These are phyloP conservation scores for Oceanites oceanicus DNA, from an alignment of 2,113 vertebrate species.

Conservation along the genomic window DNA sequence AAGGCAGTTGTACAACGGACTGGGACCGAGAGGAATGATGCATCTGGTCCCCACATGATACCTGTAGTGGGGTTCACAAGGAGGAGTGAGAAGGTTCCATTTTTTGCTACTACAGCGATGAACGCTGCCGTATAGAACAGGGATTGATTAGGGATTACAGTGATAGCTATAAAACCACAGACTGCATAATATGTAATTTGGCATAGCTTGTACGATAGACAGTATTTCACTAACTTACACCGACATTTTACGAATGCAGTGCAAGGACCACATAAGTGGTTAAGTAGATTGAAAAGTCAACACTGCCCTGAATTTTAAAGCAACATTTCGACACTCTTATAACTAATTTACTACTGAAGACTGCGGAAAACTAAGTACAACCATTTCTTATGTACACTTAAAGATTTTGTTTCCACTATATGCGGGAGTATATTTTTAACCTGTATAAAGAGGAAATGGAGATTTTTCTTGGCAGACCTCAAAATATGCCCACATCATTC, in stretches of 20 bases:
- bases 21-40: not conserved
- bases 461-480: not conserved
- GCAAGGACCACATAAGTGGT: not conserved
- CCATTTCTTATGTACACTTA: not conserved
- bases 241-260: not conserved
- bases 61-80: fast-evolving
- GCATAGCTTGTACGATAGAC: not conserved
- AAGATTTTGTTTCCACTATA: not conserved
- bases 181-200: fast-evolving
- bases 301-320: not conserved
- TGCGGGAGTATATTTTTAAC: not conserved
- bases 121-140: fast-evolving
- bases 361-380: not conserved
- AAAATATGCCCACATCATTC: not conserved
- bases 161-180: not conserved
- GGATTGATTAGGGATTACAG: not conserved
- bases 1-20: not conserved
- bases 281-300: not conserved
- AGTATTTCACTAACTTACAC: not conserved
- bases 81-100: not conserved
- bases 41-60: too few species aligned
- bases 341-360: not conserved
- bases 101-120: not conserved
- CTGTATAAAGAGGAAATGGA: not conserved
- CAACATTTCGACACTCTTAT: not conserved